Percentiles rank a stretch among this genome's conserved stretches.
Conservation (phyloP, 2,888 invertebrate genomes). For the Dicroscelio sp. region DNA sequence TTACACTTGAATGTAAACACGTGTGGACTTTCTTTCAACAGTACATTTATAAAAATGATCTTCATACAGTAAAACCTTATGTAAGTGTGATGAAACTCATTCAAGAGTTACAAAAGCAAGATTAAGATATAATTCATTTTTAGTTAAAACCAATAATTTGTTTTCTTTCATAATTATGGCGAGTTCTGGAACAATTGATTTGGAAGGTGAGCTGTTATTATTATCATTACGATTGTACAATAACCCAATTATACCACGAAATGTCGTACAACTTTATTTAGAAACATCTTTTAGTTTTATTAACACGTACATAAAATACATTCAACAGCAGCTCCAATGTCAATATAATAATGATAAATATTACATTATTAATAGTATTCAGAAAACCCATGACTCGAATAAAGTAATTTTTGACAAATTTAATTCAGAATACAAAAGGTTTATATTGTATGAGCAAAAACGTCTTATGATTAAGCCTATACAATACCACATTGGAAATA, state of each 20-base stretch:
- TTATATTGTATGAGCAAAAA: constrained; percentile 21
- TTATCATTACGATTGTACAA: not conserved
- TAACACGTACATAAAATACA: constrained; percentile 4
- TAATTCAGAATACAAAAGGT: constrained; percentile 36
- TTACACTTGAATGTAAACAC: constrained; percentile 39
- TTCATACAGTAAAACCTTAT: not conserved
- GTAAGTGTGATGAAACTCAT: constrained; percentile 1
- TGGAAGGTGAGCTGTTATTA: constrained; percentile 7
- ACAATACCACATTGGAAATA: constrained; percentile 14
- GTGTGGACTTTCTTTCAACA: constrained; percentile 40
- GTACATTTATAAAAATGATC: constrained; percentile 3
- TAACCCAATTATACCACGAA: no score
- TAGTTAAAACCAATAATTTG: no score
- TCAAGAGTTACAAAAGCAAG: constrained; percentile 11
- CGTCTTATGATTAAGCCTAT: constrained; percentile 22
- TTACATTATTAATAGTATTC: not conserved
- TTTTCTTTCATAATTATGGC: not conserved
- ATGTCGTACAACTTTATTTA: no score
- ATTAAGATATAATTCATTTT: no score
- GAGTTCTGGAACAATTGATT: not conserved
- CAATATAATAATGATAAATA: not conserved
- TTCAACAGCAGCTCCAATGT: not conserved
- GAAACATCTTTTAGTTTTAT: no score
- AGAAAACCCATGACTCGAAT: not conserved
- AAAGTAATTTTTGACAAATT: constrained; percentile 35